phyloP scores from a whole-genome alignment of 2,797 vertebrate species.

The Halcyon smyrnensis region DNA sequence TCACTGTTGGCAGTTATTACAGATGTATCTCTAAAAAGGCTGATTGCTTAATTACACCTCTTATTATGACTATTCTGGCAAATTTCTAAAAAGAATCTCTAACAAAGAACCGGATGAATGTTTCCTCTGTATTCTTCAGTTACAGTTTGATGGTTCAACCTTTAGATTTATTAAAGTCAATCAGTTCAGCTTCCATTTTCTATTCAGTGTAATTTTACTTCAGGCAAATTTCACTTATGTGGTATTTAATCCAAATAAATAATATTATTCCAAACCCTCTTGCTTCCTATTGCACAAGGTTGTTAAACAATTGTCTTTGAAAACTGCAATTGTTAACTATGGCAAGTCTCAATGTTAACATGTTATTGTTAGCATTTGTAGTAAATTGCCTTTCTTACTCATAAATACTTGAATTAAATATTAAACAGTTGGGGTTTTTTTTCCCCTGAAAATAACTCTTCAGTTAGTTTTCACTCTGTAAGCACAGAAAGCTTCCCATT shows the following conservation, averaged over 20 bases:
- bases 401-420: background rate
- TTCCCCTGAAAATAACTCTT: background rate
- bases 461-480: background rate
- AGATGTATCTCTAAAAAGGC: constrained; percentile 51
- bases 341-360: background rate
- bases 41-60: constrained; percentile 69
- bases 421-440: background rate
- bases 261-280: constrained; percentile 64
- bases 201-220: constrained; percentile 71
- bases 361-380: constrained; percentile 23
- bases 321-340: background rate
- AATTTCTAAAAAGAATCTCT: constrained; percentile 56
- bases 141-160: constrained; percentile 59
- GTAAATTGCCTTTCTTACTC: constrained; percentile 20
- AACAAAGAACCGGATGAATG: constrained; percentile 76
- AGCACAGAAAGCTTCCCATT: background rate
- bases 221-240: constrained; percentile 69
- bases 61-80: constrained; percentile 70
- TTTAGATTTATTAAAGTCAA: constrained; percentile 65
- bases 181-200: constrained; percentile 56
- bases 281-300: constrained; percentile 72
- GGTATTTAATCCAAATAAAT: constrained; percentile 72
- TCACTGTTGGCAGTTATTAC: constrained; percentile 51
- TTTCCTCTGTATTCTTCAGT: constrained; percentile 70
- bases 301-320: constrained; percentile 58